phyloP scores from a whole-genome alignment of 2,113 vertebrate species.

The Toxostoma redivivum region DNA sequence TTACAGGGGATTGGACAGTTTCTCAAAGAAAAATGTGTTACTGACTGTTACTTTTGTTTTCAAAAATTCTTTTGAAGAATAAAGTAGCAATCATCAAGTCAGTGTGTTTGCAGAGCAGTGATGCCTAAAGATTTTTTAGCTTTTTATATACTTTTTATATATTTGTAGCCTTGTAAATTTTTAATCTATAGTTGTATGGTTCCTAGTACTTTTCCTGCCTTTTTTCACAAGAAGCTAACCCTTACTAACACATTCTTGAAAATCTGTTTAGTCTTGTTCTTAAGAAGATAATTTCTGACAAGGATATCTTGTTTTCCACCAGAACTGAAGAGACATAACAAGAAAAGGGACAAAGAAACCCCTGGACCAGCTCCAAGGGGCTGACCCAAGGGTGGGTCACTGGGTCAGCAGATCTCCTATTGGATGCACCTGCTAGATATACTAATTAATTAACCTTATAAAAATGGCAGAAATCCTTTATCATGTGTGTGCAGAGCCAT shows the following conservation, averaged over 20 bases:
- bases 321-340: neutral
- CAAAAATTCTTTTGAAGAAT: neutral
- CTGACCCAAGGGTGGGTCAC: neutral
- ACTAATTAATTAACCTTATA: neutral
- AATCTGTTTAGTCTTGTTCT: neutral
- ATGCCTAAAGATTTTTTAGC: neutral
- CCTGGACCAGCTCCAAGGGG: neutral
- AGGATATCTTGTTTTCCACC: neutral
- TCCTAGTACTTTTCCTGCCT: neutral
- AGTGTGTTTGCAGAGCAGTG: neutral
- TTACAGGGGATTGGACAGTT: neutral
- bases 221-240: neutral
- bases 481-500: rapidly evolving
- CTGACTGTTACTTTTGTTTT: neutral
- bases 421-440: neutral
- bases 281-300: neutral
- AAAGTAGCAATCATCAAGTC: neutral
- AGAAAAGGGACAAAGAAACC: neutral
- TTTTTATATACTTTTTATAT: neutral
- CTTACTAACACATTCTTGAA: neutral
- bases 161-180: neutral
- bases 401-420: neutral
- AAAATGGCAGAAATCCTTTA: neutral
- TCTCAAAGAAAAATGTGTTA: neutral
- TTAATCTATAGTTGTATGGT: neutral